Evolutionary conservation across 2,797 vertebrate genomes (phyloP), one percentile per base, ranked within the genome.

Genomic region (Argentina silus): DNA sequence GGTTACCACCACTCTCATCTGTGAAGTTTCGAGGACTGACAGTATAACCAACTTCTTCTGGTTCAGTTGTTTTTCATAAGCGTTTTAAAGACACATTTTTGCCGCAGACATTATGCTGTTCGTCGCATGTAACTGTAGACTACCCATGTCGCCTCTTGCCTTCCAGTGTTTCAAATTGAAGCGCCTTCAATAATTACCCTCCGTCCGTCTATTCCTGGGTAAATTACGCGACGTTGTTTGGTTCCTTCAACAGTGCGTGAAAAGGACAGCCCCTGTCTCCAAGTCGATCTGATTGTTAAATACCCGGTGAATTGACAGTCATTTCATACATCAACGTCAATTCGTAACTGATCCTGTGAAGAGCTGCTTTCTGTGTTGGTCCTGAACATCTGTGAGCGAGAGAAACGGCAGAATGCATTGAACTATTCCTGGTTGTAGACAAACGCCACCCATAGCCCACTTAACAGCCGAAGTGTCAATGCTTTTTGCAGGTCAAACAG

Each of bases 371-470:
- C 23, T 1, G 64, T 66, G 19, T 42, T 56, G 36, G 56, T 55
- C 42, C 67, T 36, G 14, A 23, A 19, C 66, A 43, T 27, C 10
- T 43, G 50, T 56, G 50, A 36, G 66, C 51, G n/a, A 7, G 51
- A 43, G 10, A 8, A 44, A 42, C 36, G 11, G 44, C 53, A 44
- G n/a, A 43, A 19, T 44, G 67, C 53, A 44, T 21, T 69, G 51
- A n/a, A 43, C 42, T 68, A 23, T 68, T 56, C 10, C n/a, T 69
- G 4, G 17, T 69, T 19, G 3, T n/a, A 56, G 23, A 19, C 36
- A 56, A 51, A 17, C 63, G 19, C 64, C 47, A 50, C 64, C 64
- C 64, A 66, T 21, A 12, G 12, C 64, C 43, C 6, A 60, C 21
- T 10, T 0, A 68, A 10, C 15, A 68, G 14, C 66, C 7, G 36